phyloP scores from a whole-genome alignment of 1,140 invertebrate species.

The Protaetia brevitarsis region DNA sequence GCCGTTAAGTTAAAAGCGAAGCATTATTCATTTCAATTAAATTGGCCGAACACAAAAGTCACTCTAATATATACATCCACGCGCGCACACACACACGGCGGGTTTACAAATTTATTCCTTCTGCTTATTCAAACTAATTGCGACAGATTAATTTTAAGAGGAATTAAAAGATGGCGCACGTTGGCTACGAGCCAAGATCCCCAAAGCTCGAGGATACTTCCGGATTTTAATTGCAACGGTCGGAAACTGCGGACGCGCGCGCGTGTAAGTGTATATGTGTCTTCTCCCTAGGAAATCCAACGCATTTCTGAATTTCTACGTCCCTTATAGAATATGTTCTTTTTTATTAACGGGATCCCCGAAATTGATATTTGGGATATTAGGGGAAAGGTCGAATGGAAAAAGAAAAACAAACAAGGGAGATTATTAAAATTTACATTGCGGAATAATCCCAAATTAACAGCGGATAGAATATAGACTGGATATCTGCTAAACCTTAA shows the following conservation, averaged over 20 bases:
- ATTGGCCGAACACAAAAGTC: conserved; percentile 6
- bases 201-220: not conserved
- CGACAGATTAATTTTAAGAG: conserved; percentile 3
- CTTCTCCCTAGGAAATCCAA: no score
- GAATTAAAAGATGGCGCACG: conserved; percentile 14
- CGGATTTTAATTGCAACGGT: not conserved
- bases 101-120: not conserved
- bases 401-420: no score
- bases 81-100: not conserved
- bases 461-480: no score
- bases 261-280: not conserved
- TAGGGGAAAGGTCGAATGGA: no score
- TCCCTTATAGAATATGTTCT: no score
- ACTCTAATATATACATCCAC: not conserved
- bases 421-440: no score
- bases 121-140: conserved; percentile 16
- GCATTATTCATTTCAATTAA: conserved; percentile 17
- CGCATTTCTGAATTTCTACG: no score
- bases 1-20: not conserved
- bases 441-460: no score
- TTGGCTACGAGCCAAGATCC: not conserved
- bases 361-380: no score
- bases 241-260: not conserved
- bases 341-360: no score
- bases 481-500: no score